Base-by-base conservation (phyloP, 2,888 invertebrate genomes). In the Seira musarum region DNA sequence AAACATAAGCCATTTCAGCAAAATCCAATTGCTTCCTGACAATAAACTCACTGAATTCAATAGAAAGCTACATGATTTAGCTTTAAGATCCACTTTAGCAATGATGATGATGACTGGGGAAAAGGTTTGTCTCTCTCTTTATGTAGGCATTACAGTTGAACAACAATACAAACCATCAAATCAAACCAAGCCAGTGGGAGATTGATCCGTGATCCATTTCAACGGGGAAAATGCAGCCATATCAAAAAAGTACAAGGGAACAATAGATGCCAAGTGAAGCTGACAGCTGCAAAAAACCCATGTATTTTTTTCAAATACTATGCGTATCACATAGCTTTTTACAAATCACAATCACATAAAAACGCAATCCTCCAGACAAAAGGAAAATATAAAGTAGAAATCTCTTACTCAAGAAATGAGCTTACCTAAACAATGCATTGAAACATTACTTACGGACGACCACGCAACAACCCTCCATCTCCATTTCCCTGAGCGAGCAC, bases 201-300 rank as follows among this genome's bases (percentile, higher is more conserved):
- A 79, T 68, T 79, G 79, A 79, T 79, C 79, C 72, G 25, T 53
- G 72, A 79, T 79, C 72, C 72, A 79, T 79, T 79, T 72, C 64
- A 68, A 72, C 63, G 60, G 49, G 17, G 60, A 76, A 75, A 77
- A 78, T 70, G 78, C 78, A 78, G 71, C 71, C 71, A 78, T 71
- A 71, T 79, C 61, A 63, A 72, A 66, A 66, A n/a, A 40, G 71
- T 17, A 71, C 10, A 1, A 63, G 68, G 63, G 72, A 73, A 80
- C 74, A 80, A 80, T 80, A 65, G 64, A 69, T 80, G 65, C 80
- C 80, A 73, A 80, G 80, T 80, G 80, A 80, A 80, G 53, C 69
- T 80, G 80, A 73, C 80, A 80, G 80, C 80, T 80, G 80, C 80
- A 69, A 69, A 72, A 30, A 30, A n/a, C 24, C 53, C 61, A 53